Percentiles rank a stretch among this genome's conserved stretches.
phyloP scores from a whole-genome alignment of 35 echinoderm and acorn worm genomes.

The Diadema setosum region DNA sequence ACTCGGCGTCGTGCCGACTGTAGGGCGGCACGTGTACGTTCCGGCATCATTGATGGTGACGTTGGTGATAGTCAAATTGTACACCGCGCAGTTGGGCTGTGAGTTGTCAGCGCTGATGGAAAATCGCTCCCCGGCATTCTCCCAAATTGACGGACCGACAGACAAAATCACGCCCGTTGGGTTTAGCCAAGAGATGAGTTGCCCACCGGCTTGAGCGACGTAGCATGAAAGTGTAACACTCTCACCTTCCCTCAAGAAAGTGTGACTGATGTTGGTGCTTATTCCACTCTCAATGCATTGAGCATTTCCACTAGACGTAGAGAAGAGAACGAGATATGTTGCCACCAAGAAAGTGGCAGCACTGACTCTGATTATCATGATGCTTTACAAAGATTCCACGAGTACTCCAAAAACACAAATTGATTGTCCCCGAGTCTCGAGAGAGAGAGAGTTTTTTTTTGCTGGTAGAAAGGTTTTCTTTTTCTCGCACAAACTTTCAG shows the following conservation, averaged over 20 bases:
- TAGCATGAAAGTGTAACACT: neutral
- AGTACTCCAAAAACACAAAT: too few relatives aligned
- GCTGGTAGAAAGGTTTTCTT: too few relatives aligned
- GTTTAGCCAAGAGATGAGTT: neutral
- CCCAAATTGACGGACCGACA: neutral
- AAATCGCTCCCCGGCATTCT: neutral
- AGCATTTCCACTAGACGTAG: neutral
- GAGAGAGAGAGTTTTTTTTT: too few relatives aligned
- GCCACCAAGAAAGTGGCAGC: neutral
- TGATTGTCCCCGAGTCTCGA: too few relatives aligned
- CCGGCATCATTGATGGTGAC: neutral
- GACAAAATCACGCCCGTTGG: neutral
- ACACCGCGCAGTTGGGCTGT: neutral
- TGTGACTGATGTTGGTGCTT: neutral
- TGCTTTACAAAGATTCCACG: too few relatives aligned
- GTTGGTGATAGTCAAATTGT: neutral
- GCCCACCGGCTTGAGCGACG: neutral
- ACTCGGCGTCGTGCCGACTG: neutral
- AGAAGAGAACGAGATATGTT: neutral
- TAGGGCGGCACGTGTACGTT: neutral
- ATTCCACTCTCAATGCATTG: neutral
- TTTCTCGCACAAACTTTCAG: too few relatives aligned
- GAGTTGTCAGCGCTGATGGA: neutral
- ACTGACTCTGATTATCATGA: neutral
- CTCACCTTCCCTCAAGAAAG: neutral